Conservation (phyloP, 2,888 invertebrate genomes). For the Agrochola circellaris region DNA sequence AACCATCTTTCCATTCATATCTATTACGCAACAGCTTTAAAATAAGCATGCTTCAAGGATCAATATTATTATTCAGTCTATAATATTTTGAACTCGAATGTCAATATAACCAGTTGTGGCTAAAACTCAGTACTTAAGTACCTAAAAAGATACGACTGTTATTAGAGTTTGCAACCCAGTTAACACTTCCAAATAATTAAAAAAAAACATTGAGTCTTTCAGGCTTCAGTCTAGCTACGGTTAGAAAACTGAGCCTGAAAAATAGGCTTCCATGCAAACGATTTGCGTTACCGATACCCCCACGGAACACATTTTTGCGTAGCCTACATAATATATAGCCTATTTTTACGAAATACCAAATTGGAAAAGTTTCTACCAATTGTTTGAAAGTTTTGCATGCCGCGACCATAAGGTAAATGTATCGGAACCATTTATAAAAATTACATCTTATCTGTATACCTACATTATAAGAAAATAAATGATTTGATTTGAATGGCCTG, state of each 20-base stretch:
- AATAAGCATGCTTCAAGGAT: conserved; percentile 8
- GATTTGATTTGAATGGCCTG: too few species aligned
- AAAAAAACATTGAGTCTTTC: not conserved
- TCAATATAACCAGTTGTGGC: not conserved
- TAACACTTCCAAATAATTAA: not conserved
- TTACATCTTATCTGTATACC: too few species aligned
- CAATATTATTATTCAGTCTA: not conserved
- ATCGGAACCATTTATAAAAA: too few species aligned
- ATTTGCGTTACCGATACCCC: not conserved
- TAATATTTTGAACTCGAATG: not conserved
- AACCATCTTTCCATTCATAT: too few species aligned
- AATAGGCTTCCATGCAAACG: not conserved
- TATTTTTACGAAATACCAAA: too few species aligned
- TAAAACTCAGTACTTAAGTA: not conserved
- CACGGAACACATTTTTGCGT: too few species aligned
- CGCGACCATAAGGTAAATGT: too few species aligned
- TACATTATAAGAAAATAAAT: too few species aligned
- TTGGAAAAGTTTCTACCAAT: too few species aligned
- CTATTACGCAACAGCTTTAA: not conserved
- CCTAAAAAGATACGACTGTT: not conserved
- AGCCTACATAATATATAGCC: too few species aligned
- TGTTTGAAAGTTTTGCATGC: too few species aligned
- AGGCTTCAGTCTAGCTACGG: not conserved
- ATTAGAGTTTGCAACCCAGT: not conserved
- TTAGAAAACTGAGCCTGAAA: not conserved